Evolutionary conservation across 2,888 invertebrate species (phyloP).

Genomic region (Apamea crenata): DNA sequence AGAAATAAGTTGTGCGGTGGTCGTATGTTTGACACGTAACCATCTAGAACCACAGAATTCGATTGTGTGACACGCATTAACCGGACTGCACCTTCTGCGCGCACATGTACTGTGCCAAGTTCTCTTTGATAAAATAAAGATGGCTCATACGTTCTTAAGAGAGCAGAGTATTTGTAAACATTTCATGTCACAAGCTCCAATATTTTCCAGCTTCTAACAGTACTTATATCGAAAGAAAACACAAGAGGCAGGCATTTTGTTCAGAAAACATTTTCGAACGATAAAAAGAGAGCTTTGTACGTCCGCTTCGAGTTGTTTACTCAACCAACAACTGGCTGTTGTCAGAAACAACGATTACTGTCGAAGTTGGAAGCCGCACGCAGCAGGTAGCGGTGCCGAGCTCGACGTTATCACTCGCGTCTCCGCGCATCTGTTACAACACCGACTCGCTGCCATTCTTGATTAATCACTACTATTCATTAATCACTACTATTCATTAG

Average conservation of each 20-base stretch:
- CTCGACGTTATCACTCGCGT: slow-evolving; percentile 17
- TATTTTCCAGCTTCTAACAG: slow-evolving; percentile 26
- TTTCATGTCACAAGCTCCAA: slow-evolving; percentile 45
- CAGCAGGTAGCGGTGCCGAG: not conserved
- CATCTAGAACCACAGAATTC: not conserved
- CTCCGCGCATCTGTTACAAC: slow-evolving; percentile 26
- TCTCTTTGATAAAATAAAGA: slow-evolving; percentile 24
- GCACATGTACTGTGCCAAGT: not conserved
- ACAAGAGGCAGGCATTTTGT: slow-evolving; percentile 44
- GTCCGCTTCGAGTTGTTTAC: slow-evolving; percentile 41
- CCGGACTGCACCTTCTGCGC: slow-evolving; percentile 15
- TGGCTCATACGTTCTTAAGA: slow-evolving; percentile 19
- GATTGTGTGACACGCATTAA: not conserved
- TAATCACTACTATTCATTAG: slow-evolving; percentile 36
- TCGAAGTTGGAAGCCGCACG: not conserved
- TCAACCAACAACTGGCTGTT: slow-evolving; percentile 43
- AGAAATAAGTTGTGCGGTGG: too few species aligned
- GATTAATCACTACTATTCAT: slow-evolving; percentile 40
- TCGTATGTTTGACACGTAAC: not conserved
- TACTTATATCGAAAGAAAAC: slow-evolving; percentile 56
- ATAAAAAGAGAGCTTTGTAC: slow-evolving; percentile 44
- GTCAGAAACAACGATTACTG: slow-evolving; percentile 42
- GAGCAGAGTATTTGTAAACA: slow-evolving; percentile 56
- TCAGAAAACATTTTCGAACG: slow-evolving; percentile 46
- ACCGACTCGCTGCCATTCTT: slow-evolving; percentile 14